Conservation (phyloP, 2,888 invertebrate species). For the Thecocarcelia acutangulata region DNA sequence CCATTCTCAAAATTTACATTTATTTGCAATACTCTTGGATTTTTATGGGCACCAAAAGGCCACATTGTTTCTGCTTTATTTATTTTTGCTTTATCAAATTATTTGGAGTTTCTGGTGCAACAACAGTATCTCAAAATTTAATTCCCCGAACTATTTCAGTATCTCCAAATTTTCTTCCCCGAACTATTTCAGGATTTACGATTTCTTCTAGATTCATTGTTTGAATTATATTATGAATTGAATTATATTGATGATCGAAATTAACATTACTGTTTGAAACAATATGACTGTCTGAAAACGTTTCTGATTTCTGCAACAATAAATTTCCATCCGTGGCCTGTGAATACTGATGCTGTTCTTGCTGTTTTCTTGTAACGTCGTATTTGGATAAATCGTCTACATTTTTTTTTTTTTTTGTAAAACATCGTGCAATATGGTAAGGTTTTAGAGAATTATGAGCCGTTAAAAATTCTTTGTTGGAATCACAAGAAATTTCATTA, state of each 20-base stretch:
- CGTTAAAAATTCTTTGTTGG: slow-evolving; percentile 56
- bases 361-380: slow-evolving; percentile 78
- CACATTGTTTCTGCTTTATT: slow-evolving; percentile 75
- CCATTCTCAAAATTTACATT: slow-evolving; percentile 77
- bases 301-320: neutral
- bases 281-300: slow-evolving; percentile 8
- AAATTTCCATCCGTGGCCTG: neutral
- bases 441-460: slow-evolving; percentile 82
- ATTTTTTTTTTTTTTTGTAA: slow-evolving; percentile 89
- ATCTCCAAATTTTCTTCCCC: slow-evolving; percentile 43
- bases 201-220: neutral
- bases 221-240: slow-evolving; percentile 50
- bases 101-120: slow-evolving; percentile 47
- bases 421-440: slow-evolving; percentile 91
- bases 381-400: slow-evolving; percentile 79
- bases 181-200: neutral
- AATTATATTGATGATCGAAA: slow-evolving; percentile 74
- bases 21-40: slow-evolving; percentile 80
- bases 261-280: neutral
- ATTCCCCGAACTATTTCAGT: neutral
- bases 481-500: neutral
- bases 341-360: slow-evolving; percentile 47
- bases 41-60: slow-evolving; percentile 80
- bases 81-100: slow-evolving; percentile 70
- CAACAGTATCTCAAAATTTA: slow-evolving; percentile 42